Evolutionary conservation across 2,888 invertebrate species (phyloP).

Genomic region (Lithophane socia): DNA sequence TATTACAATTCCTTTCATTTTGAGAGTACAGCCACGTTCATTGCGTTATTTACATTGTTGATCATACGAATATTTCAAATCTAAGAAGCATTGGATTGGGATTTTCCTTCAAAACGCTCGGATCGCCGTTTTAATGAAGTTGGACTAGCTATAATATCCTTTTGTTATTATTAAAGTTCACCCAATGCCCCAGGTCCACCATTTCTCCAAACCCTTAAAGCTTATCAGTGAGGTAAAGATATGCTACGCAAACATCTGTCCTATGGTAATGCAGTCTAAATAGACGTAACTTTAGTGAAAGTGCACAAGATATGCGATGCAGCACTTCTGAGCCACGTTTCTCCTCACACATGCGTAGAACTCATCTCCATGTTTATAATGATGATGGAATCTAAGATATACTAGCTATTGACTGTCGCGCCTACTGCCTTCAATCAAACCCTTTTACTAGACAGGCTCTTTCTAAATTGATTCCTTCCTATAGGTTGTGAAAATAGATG

Average conservation of each 20-base stretch:
- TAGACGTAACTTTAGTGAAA: conserved; percentile 61
- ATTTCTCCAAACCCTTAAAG: not conserved
- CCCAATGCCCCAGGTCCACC: no score
- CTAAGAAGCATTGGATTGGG: no score
- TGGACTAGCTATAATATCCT: not conserved
- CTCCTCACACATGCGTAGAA: conserved; percentile 49
- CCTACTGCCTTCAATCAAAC: not conserved
- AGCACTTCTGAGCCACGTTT: conserved; percentile 58
- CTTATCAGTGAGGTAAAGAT: conserved; percentile 9
- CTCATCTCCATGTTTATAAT: conserved; percentile 52
- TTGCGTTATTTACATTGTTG: no score
- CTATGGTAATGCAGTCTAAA: conserved; percentile 45
- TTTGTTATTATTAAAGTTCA: not conserved
- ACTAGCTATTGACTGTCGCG: not conserved
- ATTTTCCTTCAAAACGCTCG: no score
- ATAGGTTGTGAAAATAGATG: not conserved
- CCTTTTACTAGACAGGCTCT: not conserved
- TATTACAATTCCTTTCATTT: no score
- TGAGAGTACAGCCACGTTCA: no score
- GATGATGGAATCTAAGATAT: conserved; percentile 21
- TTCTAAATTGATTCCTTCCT: not conserved
- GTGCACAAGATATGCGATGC: conserved; percentile 65
- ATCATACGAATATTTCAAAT: no score
- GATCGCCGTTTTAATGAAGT: not conserved
- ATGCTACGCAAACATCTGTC: conserved; percentile 10